Base-by-base conservation (phyloP, 1,140 invertebrate species). In the Megalopta genalis region DNA sequence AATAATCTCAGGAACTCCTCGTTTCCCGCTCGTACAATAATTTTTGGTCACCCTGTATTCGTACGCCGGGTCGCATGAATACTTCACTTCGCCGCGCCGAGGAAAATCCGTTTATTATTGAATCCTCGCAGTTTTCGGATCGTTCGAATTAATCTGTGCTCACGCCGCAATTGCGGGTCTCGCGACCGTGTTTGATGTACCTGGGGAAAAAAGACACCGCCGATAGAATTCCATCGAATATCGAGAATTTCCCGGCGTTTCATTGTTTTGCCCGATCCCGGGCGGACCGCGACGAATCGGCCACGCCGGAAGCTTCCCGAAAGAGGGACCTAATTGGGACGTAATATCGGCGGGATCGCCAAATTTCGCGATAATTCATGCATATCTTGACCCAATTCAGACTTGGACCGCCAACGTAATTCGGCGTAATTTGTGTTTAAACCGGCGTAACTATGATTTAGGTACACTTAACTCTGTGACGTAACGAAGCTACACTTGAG, bases 311-410 rank as follows among this genome's bases (percentile, higher is more conserved):
- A 32, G 49, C 49, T 2, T 18, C 18, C 5, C 18, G 14, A 5
- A 52, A 16, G 16, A 21, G 49, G 5, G 49, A 52, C 49, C 3
- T 21, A 21, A 52, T 18, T 14, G 49, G 49, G 16, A 21, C 4
- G 49, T 52, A 52, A 21, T 52, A 46, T 54, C 16, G 21, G n/a
- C 18, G 6, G 21, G 54, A 57, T 57, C 54, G 54, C 54, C 54
- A 9, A 2, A 57, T 57, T n/a, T n/a, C 54, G 21, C 0, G 21
- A 8, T 57, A 57, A 57, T 57, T 57, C 54, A 57, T 57, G 54
- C 54, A 57, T 57, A 57, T 57, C 54, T 57, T 57, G 54, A 57
- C 54, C 54, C 21, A n/a, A 57, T 57, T 57, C 21, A n/a, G 54
- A 9, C 6, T n/a, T 9, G 18, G n/a, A 7, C 54, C 8, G 54